Evolutionary conservation across 2,113 vertebrate genomes (phyloP), one percentile per base, ranked within the genome.

Genomic region (Cololabis saira): DNA sequence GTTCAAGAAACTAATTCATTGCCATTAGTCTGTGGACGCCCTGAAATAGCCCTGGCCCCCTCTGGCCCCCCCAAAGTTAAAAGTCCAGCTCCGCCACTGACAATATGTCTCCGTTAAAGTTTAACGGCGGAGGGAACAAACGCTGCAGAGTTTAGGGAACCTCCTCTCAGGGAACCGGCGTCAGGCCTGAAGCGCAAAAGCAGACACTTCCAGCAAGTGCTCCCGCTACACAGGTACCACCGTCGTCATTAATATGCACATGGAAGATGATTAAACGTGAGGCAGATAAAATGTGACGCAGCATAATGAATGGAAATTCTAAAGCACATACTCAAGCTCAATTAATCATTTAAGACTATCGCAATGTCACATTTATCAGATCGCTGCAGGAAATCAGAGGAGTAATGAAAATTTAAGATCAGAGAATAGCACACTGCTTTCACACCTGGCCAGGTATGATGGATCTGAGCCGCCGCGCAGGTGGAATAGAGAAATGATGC

Each of bases 171-270:
- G 70, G 57, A 71, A 45, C 40, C 48, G 43, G 51, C 82, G 74
- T 80, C 69, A 49, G 64, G 58, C 58, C 60, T n/a, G n/a, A 71
- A 60, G 91, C 87, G 86, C 90, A 78, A 17, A 67, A 51, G 49
- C 56, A 90, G 90, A 93, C 93, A 93, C 89, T 85, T 93, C 88
- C 86, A 93, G 90, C 82, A 78, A 86, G 84, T 88, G 90, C 89
- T 91, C 80, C 81, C 83, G 86, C 85, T 87, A 89, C 89, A 87
- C 91, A 95, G 94, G 95, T 95, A 94, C 93, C 86, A 66, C 92
- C 93, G 93, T 94, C 92, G 92, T 90, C 87, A 95, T 96, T 95
- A 96, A 95, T 94, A 95, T 94, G 93, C 94, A 97, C 94, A 94
- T 87, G 91, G 92, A 56, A 89, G 90, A 93, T 96, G 95, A 97